These are phyloP conservation scores for Zophobas atratus DNA, from an alignment of 1,140 invertebrate species.

Conservation along the genomic window DNA sequence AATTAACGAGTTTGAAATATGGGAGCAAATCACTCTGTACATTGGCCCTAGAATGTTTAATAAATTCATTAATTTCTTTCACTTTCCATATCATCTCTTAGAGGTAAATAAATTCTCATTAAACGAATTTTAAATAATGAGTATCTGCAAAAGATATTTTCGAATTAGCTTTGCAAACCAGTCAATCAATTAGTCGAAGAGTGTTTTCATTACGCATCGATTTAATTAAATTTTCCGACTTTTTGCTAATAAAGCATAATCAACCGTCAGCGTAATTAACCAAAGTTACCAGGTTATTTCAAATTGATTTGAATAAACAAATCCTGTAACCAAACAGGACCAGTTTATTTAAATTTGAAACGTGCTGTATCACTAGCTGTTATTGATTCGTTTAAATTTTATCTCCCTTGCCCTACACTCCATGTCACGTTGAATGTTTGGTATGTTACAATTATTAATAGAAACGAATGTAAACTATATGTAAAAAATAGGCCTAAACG, in stretches of 20 bases:
- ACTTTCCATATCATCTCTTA: not conserved
- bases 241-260: not conserved
- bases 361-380: conserved; percentile 22
- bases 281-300: not conserved
- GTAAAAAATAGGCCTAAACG: not conserved
- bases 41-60: conserved; percentile 1
- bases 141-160: too few relatives aligned
- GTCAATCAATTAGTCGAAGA: too few relatives aligned
- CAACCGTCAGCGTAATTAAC: not conserved
- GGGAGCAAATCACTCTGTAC: conserved; percentile 33
- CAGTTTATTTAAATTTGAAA: conserved; percentile 28
- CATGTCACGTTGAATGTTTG: too few relatives aligned
- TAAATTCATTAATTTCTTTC: not conserved
- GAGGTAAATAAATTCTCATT: not conserved
- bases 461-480: not conserved
- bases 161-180: too few relatives aligned
- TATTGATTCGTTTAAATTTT: conserved; percentile 8
- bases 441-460: too few relatives aligned
- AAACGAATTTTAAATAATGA: not conserved
- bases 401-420: conserved; percentile 1
- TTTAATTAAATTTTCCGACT: not conserved
- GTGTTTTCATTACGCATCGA: too few relatives aligned
- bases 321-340: conserved; percentile 14
- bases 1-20: conserved; percentile 17
- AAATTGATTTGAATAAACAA: conserved; percentile 5